Evolutionary conservation across 37 sponge, comb jelly and placozoan species (phyloP), one percentile per base, ranked within the genome.

Genomic region (Crambe crambe): DNA sequence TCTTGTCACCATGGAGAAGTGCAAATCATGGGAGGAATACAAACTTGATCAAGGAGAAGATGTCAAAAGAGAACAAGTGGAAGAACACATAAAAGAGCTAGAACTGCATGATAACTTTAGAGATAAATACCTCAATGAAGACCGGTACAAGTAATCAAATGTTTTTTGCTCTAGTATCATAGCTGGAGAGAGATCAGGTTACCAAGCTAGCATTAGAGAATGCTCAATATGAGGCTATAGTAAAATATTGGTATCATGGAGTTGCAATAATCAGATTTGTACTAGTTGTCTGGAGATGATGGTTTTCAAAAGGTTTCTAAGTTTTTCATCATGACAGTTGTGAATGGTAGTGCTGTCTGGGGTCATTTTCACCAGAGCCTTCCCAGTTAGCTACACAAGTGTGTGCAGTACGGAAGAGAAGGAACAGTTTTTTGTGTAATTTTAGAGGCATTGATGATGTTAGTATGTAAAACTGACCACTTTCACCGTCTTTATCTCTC

Each of bases 1-100:
- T 25, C 54, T 94, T 54, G 37, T 94, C 42, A 91, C 92, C 56
- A 94, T 94, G 95, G 89, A 88, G 89, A 94, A 94, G 73, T 65
- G 21, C 15, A 3, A 32, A 21, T 60, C 42, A 37, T 84, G 85
- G 85, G 42, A 30, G 3, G 42, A 70, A 35, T 32, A 70, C 1
- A 17, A 71, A n/a, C 21, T 30, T 25, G 60, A 80, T 21, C 12
- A 41, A 35, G 29, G 41, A 64, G 27, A 77, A 15, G 42, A 26
- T 26, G 38, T 23, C 3, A 2, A 41, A 4, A 3, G 8, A n/a
- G 38, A 1, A 36, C 70, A 69, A 42, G 18, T 41, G 12, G 37
- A 34, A 17, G 37, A 34, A 20, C 27, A 43, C 56, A n/a, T 30
- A 27, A 56, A 38, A 3, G 20, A 56, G 21, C 26, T 76, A 25